Conservation (phyloP, 2,113 vertebrate species). For the Leucopsar rothschildi region DNA sequence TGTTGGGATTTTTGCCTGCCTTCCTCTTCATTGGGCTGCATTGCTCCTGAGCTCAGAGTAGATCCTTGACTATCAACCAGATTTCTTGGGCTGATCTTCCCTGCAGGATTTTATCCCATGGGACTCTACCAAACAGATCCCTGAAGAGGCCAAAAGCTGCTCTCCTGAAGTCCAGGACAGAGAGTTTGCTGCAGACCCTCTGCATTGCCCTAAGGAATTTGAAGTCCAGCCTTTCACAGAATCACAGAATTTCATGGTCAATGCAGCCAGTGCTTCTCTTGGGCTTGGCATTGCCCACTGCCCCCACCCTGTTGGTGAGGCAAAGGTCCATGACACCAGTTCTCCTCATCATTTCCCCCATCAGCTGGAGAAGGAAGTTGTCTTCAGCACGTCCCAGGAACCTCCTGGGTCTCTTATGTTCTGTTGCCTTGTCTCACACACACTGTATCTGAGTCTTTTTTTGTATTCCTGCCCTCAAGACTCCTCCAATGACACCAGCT, state of each 20-base stretch:
- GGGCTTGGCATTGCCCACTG: not conserved
- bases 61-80: not conserved
- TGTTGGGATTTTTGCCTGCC: not conserved
- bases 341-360: not conserved
- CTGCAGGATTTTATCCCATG: not conserved
- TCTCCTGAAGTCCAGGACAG: not conserved
- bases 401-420: not conserved
- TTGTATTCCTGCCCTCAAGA: not conserved
- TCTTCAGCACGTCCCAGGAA: not conserved
- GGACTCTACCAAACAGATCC: not conserved
- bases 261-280: not conserved
- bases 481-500: not conserved
- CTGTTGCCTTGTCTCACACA: not conserved
- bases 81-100: not conserved
- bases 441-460: not conserved
- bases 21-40: not conserved
- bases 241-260: not conserved
- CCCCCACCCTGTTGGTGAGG: accelerated
- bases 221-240: not conserved
- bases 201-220: not conserved
- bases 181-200: not conserved
- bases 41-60: not conserved
- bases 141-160: not conserved
- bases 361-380: not conserved
- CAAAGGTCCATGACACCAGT: not conserved